Evolutionary conservation across 2,113 vertebrate genomes (phyloP), one percentile per base, ranked within the genome.

Genomic region (Gorilla gorilla): DNA sequence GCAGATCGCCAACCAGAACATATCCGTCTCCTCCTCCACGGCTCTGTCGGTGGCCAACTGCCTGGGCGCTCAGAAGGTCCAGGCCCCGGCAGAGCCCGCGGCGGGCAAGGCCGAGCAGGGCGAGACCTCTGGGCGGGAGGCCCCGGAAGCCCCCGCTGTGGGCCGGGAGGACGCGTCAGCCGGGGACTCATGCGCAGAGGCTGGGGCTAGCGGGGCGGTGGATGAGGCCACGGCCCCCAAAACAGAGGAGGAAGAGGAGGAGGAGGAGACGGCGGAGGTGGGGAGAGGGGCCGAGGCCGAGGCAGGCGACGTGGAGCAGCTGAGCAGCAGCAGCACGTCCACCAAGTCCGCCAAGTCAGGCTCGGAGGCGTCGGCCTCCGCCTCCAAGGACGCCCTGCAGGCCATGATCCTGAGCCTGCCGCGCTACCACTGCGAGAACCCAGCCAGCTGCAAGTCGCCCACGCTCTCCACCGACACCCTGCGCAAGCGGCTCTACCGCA

Each of bases 1-100:
- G 93, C 99, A 99, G 98, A 99, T 99, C 0, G 99, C 99, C 98
- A 99, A 99, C 98, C 99, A 99, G 97, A 99, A 99, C 97, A 99
- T 99, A 98, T 99, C 99, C 25, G 99, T 99, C 93, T 99, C 99
- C 75, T 99, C 99, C 0, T 99, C 99, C 97, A 99, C 99, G 79
- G 99, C 99, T 0, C 99, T 99, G 97, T 99, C 99, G 4, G 98
- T 99, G 97, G 99, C 99, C 95, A 99, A 99, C 97, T 99, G 99
- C 59, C 98, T 99, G 97, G 90, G 99, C 85, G 87, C 97, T 11
- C 95, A 96, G 92, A 94, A 91, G 0, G 52, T 96, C 30, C 98
- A 96, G 73, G 84, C 97, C n/a, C 94, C 97, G 4, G 90, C 96
- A 2, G 97, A 98, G 93, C 97, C 98, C 17, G 76, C 97, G 20